A percentile compares a stretch with the other conserved stretches of the same genome.
phyloP scores from a whole-genome alignment of 2,888 invertebrate species.

The Oligia strigilis region DNA sequence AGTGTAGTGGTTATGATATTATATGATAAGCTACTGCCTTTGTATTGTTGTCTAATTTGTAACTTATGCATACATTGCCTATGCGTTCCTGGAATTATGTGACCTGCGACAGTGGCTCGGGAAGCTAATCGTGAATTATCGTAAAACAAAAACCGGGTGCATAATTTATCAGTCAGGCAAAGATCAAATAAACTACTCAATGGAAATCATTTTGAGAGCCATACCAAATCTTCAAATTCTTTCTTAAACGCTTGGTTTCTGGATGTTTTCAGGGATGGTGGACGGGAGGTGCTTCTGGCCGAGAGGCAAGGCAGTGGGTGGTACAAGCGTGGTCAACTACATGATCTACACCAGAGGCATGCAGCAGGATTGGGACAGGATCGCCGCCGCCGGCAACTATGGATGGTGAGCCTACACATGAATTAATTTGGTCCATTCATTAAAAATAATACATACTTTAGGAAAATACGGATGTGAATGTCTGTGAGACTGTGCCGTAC shows the following conservation, averaged over 20 bases:
- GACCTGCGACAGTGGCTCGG: neutral
- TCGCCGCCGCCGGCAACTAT: slow-evolving; percentile 91
- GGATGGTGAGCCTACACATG: slow-evolving; percentile 89
- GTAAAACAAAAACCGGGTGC: neutral
- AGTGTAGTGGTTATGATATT: slow-evolving; percentile 6
- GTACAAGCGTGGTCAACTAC: slow-evolving; percentile 89
- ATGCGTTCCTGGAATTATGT: neutral
- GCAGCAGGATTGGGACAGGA: slow-evolving; percentile 92
- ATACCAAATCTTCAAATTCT: slow-evolving; percentile 21
- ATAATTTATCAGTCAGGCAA: neutral
- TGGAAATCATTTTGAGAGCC: neutral
- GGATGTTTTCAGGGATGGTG: slow-evolving; percentile 79
- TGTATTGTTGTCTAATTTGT: slow-evolving; percentile 9
- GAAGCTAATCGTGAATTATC: neutral
- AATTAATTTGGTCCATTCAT: neutral
- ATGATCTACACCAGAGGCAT: slow-evolving; percentile 93
- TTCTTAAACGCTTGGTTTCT: neutral
- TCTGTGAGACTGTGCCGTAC: slow-evolving; percentile 38
- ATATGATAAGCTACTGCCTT: slow-evolving; percentile 1
- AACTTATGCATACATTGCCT: neutral
- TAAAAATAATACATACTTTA: slow-evolving; percentile 22
- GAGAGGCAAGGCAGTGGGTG: slow-evolving; percentile 88
- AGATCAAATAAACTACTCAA: neutral
- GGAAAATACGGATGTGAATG: neutral
- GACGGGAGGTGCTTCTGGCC: slow-evolving; percentile 86